Conservation (phyloP, 2,888 invertebrate genomes). For the Lasioglossum oenotherae region DNA sequence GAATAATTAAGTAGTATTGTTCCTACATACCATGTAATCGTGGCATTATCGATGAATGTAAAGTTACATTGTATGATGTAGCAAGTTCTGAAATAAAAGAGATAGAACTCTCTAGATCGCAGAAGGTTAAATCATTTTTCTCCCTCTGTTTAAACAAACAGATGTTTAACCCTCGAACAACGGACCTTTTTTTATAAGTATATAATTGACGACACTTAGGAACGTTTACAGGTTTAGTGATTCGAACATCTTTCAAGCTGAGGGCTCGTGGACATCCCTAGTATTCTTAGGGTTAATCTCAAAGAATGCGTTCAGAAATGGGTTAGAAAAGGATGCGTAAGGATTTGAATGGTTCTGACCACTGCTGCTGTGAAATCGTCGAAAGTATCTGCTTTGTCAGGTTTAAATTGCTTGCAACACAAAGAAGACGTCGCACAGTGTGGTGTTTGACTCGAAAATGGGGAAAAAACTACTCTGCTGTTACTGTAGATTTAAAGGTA, state of each 20-base stretch:
- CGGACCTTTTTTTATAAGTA: not conserved
- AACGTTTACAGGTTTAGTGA: not conserved
- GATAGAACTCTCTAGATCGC: not conserved
- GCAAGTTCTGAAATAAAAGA: constrained; percentile 5
- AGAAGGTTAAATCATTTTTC: not conserved
- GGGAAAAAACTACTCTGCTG: not conserved
- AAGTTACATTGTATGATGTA: not conserved
- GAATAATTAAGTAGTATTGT: not conserved
- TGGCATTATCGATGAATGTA: not conserved
- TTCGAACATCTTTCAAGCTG: not conserved
- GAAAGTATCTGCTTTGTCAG: not conserved
- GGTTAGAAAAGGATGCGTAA: not conserved
- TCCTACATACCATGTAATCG: not conserved
- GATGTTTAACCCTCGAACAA: not conserved
- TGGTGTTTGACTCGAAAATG: no score
- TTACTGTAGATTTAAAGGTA: not conserved
- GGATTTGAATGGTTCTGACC: not conserved
- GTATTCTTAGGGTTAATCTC: not conserved
- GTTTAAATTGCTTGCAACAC: not conserved
- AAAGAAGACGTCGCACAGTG: not conserved
- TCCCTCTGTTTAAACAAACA: not conserved
- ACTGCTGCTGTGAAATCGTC: not conserved
- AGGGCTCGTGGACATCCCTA: not conserved
- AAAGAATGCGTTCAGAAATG: not conserved
- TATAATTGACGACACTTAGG: not conserved